Conservation (phyloP, 2,888 invertebrate species). For the Mylabris sibirica region DNA sequence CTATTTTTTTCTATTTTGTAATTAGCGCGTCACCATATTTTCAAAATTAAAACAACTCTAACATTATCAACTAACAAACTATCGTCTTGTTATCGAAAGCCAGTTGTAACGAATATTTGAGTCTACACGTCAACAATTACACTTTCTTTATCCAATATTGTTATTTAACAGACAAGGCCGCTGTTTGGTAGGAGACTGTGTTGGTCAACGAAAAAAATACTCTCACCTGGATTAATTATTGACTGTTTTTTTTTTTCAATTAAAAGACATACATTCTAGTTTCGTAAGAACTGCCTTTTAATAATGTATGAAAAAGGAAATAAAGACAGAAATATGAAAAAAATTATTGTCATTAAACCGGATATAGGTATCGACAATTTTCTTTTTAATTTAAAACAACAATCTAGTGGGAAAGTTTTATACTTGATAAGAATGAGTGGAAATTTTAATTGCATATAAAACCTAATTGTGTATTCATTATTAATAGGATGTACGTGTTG, state of each 20-base stretch:
- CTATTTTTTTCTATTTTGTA: background rate
- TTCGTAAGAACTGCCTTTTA: background rate
- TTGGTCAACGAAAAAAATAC: background rate
- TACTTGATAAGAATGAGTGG: no score
- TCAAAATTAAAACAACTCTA: conserved; percentile 1
- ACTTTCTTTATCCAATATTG: conserved; percentile 1
- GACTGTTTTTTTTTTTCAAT: background rate
- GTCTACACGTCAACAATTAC: conserved; percentile 3
- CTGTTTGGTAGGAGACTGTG: background rate
- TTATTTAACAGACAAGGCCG: no score
- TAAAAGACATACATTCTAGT: background rate
- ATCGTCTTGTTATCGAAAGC: conserved; percentile 14
- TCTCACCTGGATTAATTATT: conserved; percentile 2
- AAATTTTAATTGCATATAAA: no score
- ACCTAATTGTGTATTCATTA: background rate
- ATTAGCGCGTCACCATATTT: background rate
- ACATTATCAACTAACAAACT: background rate
- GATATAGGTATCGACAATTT: background rate
- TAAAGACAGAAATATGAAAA: background rate
- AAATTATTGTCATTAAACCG: background rate
- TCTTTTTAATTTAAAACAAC: background rate
- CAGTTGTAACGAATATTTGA: background rate
- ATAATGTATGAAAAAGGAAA: background rate
- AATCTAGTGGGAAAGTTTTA: background rate
- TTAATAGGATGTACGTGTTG: background rate